Percentiles rank a stretch among this genome's conserved stretches.
phyloP scores from a whole-genome alignment of 2,888 invertebrate genomes.

The Odontothrips loti region DNA sequence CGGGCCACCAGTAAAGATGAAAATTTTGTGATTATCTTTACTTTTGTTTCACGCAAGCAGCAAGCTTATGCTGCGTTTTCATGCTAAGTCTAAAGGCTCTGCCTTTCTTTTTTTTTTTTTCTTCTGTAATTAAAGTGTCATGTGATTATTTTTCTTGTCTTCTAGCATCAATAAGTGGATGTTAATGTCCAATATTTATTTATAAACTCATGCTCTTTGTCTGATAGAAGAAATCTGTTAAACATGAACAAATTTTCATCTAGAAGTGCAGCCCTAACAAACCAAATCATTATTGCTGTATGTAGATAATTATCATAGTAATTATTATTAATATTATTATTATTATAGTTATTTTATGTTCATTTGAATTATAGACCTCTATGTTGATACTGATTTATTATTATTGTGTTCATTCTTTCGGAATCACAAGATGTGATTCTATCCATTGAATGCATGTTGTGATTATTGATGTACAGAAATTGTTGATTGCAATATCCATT shows the following conservation, averaged over 20 bases:
- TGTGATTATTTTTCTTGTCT: slow-evolving; percentile 21
- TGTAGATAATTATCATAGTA: not conserved
- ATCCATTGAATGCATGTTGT: not conserved
- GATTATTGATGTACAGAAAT: slow-evolving; percentile 25
- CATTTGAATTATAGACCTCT: slow-evolving; percentile 5
- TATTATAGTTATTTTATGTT: slow-evolving; percentile 18
- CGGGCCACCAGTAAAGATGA: not conserved
- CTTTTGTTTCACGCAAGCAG: not conserved
- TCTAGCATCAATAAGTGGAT: slow-evolving; percentile 16
- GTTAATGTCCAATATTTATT: slow-evolving; percentile 17
- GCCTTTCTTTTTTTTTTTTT: not conserved
- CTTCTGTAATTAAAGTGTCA: not conserved
- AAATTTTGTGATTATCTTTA: not conserved
- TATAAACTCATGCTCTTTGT: not conserved
- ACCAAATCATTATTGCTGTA: slow-evolving; percentile 25
- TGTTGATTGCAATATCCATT: not conserved
- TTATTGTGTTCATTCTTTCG: slow-evolving; percentile 14
- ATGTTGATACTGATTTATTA: slow-evolving; percentile 7
- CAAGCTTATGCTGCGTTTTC: not conserved
- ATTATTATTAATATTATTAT: slow-evolving; percentile 11
- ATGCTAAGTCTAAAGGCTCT: slow-evolving; percentile 8
- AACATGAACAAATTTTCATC: slow-evolving; percentile 14
- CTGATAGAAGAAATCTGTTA: not conserved
- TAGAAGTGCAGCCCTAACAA: slow-evolving; percentile 22
- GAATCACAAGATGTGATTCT: not conserved